Conservation (phyloP, 2,113 vertebrate species). For the Myotis brandtii region DNA sequence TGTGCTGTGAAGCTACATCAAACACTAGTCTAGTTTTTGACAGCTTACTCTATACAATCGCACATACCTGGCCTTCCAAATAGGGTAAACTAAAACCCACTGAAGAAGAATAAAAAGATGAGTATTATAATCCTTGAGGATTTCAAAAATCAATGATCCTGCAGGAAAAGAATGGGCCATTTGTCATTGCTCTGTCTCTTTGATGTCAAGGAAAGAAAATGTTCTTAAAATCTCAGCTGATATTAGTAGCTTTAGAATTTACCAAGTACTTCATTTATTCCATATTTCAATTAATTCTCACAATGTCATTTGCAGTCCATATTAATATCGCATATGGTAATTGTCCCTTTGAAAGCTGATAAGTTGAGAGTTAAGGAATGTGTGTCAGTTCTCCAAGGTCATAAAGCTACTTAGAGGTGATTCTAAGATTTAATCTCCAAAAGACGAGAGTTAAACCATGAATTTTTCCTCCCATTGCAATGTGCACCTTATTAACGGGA, state of each 20-base stretch:
- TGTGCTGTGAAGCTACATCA: not conserved
- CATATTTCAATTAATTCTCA: not conserved
- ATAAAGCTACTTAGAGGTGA: not conserved
- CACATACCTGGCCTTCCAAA: constrained; percentile 53
- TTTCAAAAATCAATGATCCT: constrained; percentile 62
- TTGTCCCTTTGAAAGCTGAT: not conserved
- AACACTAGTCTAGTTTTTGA: constrained; percentile 48
- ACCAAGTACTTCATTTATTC: not conserved
- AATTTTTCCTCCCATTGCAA: not conserved
- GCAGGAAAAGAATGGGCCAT: constrained; percentile 44
- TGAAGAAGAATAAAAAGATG: constrained; percentile 45
- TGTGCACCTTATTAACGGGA: not conserved
- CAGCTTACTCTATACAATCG: constrained; percentile 3
- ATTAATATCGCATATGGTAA: not conserved
- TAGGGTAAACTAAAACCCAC: constrained; percentile 34
- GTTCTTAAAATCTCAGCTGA: not conserved
- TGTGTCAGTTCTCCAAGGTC: not conserved
- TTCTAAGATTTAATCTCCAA: not conserved
- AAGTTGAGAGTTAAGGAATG: not conserved
- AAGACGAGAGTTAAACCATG: not conserved
- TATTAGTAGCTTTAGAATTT: constrained; percentile 32
- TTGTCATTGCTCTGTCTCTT: constrained; percentile 65
- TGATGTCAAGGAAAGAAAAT: constrained; percentile 30
- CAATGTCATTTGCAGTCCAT: not conserved
- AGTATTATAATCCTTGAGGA: constrained; percentile 19